These are phyloP conservation scores for Corella eumyota DNA, from an alignment of 23 tunicate species.

Conservation along the genomic window DNA sequence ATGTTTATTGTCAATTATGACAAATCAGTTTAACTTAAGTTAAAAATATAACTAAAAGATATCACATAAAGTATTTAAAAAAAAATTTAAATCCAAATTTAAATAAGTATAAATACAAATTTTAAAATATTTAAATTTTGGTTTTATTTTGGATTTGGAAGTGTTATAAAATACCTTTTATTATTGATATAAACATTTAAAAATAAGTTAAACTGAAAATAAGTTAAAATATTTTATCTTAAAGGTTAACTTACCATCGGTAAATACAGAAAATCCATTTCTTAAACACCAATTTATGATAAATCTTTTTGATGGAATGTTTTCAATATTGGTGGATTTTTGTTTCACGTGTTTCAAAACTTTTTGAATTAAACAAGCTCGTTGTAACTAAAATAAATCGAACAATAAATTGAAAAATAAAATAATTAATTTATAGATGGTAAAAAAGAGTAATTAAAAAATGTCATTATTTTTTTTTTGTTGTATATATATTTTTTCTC, in stretches of 20 bases:
- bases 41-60: too few relatives aligned
- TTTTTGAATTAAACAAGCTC: conserved; percentile 38
- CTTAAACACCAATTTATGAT: conserved; percentile 69
- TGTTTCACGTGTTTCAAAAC: conserved; percentile 21
- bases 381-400: conserved; percentile 26
- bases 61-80: too few relatives aligned
- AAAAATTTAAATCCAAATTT: too few relatives aligned
- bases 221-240: too few relatives aligned
- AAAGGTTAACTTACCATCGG: conserved; percentile 74
- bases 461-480: too few relatives aligned
- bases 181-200: too few relatives aligned
- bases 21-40: too few relatives aligned
- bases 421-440: not conserved
- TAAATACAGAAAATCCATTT: conserved; percentile 63
- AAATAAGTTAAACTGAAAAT: too few relatives aligned
- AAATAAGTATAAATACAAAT: too few relatives aligned
- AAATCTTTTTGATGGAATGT: conserved; percentile 34
- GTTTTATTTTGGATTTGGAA: not conserved
- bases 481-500: too few relatives aligned
- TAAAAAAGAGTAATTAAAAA: not conserved
- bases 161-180: not conserved
- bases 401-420: conserved; percentile 1
- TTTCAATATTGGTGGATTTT: not conserved
- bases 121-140: too few relatives aligned
- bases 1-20: too few relatives aligned